Base-by-base conservation (phyloP, 2,113 vertebrate genomes). In the Anseranas semipalmata region DNA sequence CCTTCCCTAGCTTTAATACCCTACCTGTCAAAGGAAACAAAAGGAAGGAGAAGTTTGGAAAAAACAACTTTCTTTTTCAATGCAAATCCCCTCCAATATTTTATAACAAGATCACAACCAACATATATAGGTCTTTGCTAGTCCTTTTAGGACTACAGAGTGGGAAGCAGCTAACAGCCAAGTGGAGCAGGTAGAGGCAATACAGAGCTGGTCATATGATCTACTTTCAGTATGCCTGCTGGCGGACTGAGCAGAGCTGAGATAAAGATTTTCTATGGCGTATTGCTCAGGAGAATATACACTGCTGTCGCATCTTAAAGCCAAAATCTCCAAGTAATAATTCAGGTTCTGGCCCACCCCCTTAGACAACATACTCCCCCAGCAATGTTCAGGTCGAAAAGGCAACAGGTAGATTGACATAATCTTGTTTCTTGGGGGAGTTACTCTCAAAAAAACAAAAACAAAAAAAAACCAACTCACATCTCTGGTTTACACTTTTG, bases 111-210 rank as follows among this genome's bases (percentile, higher is more conserved):
- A 18, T 35, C 17, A 86, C 2, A 27, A 18, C 10, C 10, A 30
- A 12, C 0, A 1, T 0, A 9, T 46, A 0, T 3, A 55, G 25
- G 28, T 32, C n/a, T 50, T 50, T 24, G 46, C 28, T 80, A 24
- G 22, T 33, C 9, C 32, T 73, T 15, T 45, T 6, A 7, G n/a
- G 11, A 12, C 32, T 35, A 24, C 24, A n/a, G 80, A 21, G 12
- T 5, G 5, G 48, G 48, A 52, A 45, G 18, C 21, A 46, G 37
- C 15, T 8, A 16, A 16, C 19, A 10, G 46, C 5, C 21, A 15
- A 24, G 25, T 3, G 2, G 21, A 43, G 41, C 1, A 3, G 22
- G 48, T 46, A 43, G 35, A n/a, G 12, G 19, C 22, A 45, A 19
- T 18, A 5, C 0, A n/a, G 28, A 68, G 53, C 46, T 50, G 65